Base-by-base conservation (phyloP, 2,113 vertebrate species). In the Sardina pilchardus region DNA sequence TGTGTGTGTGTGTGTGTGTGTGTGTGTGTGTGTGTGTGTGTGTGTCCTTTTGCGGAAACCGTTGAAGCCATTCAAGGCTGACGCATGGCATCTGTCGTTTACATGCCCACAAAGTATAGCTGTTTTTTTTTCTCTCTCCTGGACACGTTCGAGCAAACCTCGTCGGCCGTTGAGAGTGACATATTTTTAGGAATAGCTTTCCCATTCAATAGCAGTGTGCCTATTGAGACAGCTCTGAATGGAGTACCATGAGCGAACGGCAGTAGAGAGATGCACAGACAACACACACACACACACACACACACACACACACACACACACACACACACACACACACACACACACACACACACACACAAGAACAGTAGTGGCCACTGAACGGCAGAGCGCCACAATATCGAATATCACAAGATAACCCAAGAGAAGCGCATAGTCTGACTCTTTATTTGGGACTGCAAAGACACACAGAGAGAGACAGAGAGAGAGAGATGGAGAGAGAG, bases 341-440 rank as follows among this genome's bases (percentile, higher is more conserved):
- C 30, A 30, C 71, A 78, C 30, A 30, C n/a, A n/a, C n/a, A 78
- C 16, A 34, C 71, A 78, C 71, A 78, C 30, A 30, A 36, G 30
- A 78, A 78, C 71, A 34, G 71, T 12, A 78, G 71, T 26, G n/a
- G 63, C 63, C 63, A n/a, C 71, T 78, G 71, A 78, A 30, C 7
- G 5, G 17, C 7, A 26, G 63, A 36, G 71, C 30, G 17, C 12
- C 19, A 34, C 71, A 78, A 78, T 78, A 36, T 78, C 26, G 9
- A 78, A 36, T 16, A 78, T 36, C 30, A 78, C 10, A 78, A 36
- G 30, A 78, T 78, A 78, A 78, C 71, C 4, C 71, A 78, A 34
- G 30, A 36, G 71, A 78, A 39, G 71, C 71, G 36, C 26, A 78
- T 12, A 78, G 71, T 17, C 71, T 78, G 71, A 12, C 30, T 39